A percentile compares a stretch with the other conserved stretches of the same genome.
phyloP scores from a whole-genome alignment of 1,140 invertebrate genomes.

The Bradysia coprophila region DNA sequence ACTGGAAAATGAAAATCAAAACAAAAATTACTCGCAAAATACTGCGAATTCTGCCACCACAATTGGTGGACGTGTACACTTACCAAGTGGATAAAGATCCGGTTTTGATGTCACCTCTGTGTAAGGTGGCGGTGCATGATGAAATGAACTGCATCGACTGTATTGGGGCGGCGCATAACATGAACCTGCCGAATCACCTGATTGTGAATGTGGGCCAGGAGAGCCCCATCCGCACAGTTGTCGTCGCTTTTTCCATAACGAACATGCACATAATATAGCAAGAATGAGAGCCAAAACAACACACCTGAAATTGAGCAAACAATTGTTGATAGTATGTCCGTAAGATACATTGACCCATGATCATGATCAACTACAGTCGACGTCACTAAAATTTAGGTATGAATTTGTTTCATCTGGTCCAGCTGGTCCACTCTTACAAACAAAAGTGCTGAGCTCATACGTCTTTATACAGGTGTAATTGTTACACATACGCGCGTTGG shows the following conservation, averaged over 20 bases:
- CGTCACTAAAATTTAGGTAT: no score
- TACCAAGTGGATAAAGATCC: not conserved
- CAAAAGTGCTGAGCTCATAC: no score
- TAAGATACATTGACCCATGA: no score
- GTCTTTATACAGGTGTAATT: no score
- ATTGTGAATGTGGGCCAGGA: slow-evolving; percentile 25
- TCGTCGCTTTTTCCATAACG: slow-evolving; percentile 37
- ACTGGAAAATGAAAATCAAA: slow-evolving; percentile 66
- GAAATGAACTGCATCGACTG: slow-evolving; percentile 57
- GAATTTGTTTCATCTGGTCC: no score
- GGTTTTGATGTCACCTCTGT: slow-evolving; percentile 30
- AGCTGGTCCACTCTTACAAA: no score
- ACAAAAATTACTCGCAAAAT: no score
- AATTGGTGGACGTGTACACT: no score
- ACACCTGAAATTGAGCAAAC: slow-evolving; percentile 29
- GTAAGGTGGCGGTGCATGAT: slow-evolving; percentile 59
- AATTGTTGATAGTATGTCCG: not conserved
- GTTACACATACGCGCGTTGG: no score
- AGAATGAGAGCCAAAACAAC: slow-evolving; percentile 35
- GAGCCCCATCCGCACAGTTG: slow-evolving; percentile 31
- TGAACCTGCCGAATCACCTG: slow-evolving; percentile 52
- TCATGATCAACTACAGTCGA: no score
- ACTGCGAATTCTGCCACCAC: no score
- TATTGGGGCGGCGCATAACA: slow-evolving; percentile 61
- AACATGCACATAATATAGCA: slow-evolving; percentile 42